Evolutionary conservation across 2,888 invertebrate genomes (phyloP).

Genomic region (Pantelozetes paolii): DNA sequence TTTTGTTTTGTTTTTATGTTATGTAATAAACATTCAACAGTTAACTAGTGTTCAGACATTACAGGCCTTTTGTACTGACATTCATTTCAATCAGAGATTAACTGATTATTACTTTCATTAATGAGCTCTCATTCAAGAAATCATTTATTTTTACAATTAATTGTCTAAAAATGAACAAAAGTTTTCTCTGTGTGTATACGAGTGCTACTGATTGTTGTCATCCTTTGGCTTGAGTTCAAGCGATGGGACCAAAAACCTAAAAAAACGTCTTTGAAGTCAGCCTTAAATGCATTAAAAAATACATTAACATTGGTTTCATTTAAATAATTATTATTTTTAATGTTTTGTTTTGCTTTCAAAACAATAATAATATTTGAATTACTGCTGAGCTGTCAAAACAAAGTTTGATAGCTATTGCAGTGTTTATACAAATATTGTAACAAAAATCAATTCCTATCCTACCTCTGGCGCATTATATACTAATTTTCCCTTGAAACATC

Average conservation of each 20-base stretch:
- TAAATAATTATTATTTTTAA: background rate
- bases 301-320: background rate
- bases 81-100: background rate
- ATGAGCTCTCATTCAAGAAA: background rate
- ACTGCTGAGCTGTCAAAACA: too few species aligned
- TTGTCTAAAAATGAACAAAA: background rate
- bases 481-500: too few species aligned
- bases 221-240: background rate
- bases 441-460: too few species aligned
- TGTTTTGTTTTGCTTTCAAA: background rate
- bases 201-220: background rate
- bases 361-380: background rate
- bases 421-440: too few species aligned
- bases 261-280: background rate
- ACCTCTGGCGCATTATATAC: too few species aligned
- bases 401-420: too few species aligned
- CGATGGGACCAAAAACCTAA: background rate
- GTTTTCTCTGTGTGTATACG: slow-evolving; percentile 5
- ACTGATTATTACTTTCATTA: background rate
- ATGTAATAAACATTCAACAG: background rate
- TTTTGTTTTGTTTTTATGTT: too few species aligned
- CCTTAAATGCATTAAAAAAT: too few species aligned
- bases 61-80: background rate
- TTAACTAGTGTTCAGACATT: background rate
- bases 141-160: background rate